phyloP scores from a whole-genome alignment of 2,113 vertebrate genomes.

The Mus musculus region DNA sequence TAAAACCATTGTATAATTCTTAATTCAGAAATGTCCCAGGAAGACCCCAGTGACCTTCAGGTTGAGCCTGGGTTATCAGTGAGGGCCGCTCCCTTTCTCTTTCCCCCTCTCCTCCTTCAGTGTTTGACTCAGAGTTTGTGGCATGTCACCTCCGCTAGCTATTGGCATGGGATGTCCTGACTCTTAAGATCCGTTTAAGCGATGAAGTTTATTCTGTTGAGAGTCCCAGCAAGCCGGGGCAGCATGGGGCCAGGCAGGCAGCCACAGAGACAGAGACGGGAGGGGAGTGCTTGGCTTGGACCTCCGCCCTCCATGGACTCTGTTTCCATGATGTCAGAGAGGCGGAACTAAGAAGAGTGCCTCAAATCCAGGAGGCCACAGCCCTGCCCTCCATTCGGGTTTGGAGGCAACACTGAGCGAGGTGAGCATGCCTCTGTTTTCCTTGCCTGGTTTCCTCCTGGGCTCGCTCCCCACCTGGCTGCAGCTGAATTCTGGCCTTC shows the following conservation, averaged over 20 bases:
- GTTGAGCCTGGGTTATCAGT: accelerated
- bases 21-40: not conserved
- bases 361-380: not conserved
- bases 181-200: constrained; percentile 70
- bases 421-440: not conserved
- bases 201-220: constrained; percentile 47
- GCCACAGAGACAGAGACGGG: not conserved
- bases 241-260: not conserved
- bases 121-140: constrained; percentile 44
- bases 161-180: not conserved
- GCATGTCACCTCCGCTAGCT: constrained; percentile 62
- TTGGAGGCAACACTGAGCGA: not conserved
- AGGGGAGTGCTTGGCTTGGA: constrained; percentile 5
- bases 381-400: not conserved
- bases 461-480: not conserved
- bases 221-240: constrained; percentile 46
- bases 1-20: not conserved
- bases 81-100: not conserved
- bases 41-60: not conserved
- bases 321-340: constrained; percentile 81
- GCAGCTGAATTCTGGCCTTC: not conserved
- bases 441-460: not conserved
- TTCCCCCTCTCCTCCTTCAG: not conserved
- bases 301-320: constrained; percentile 40
- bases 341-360: constrained; percentile 41